phyloP scores from a whole-genome alignment of 2,113 vertebrate genomes.

The Himantopus leucocephalus region DNA sequence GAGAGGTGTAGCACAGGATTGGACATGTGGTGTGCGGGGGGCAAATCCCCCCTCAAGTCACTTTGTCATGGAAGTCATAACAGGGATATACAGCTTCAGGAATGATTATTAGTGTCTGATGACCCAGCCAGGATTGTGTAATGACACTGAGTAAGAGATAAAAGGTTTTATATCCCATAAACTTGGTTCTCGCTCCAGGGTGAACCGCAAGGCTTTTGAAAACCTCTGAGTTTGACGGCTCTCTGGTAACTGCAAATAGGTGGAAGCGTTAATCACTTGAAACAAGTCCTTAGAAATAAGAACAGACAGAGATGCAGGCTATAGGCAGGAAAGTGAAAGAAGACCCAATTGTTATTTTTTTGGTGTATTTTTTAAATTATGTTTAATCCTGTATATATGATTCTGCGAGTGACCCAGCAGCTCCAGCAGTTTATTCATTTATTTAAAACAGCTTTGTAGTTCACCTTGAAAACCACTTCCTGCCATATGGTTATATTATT shows the following conservation, averaged over 20 bases:
- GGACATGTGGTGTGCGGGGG: accelerated
- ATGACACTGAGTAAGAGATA: neutral
- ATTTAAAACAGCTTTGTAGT: conserved; percentile 53
- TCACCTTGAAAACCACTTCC: conserved; percentile 63
- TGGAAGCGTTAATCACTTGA: neutral
- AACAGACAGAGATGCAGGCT: neutral
- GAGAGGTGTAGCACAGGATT: neutral
- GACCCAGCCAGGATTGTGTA: conserved; percentile 5
- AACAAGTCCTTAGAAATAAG: conserved; percentile 6
- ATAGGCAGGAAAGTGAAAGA: neutral
- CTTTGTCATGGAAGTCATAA: neutral
- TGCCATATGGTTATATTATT: conserved; percentile 44
- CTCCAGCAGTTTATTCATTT: conserved; percentile 44
- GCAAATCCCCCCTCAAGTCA: neutral
- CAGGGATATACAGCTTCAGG: neutral
- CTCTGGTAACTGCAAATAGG: neutral
- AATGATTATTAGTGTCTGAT: neutral
- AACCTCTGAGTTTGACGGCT: neutral
- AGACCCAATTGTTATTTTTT: neutral
- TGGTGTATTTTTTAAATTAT: neutral
- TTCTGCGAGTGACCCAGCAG: neutral
- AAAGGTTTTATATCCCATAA: conserved; percentile 33
- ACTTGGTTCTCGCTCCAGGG: neutral
- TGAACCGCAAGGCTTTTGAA: neutral
- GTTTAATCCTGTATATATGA: neutral